Evolutionary conservation across 37 sponge, comb jelly and placozoan species (phyloP), one percentile per base, ranked within the genome.

Genomic region (Hormiphora californensis): DNA sequence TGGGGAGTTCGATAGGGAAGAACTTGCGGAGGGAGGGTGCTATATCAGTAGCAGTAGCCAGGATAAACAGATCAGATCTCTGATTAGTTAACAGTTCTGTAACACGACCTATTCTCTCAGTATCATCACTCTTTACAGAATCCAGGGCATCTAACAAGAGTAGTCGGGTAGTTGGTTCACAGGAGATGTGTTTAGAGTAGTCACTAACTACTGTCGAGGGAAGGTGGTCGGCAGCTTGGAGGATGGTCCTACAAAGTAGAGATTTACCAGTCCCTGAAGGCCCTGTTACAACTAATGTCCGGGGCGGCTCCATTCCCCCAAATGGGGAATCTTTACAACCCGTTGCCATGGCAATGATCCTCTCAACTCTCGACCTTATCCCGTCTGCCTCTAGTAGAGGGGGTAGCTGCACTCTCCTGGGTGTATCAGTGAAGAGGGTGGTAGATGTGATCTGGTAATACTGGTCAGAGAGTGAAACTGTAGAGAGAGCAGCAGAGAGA

Each of bases 241-340:
- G 8, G 0, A 73, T 73, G 32, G 81, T 73, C 43, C 43, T 37
- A 33, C 81, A 73, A 3, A 73, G 81, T 19, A 73, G 43, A 1
- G 81, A 43, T 73, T 73, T 73, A 41, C 81, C 81, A 41, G 81
- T 43, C 23, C 81, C 81, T 4, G 81, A 73, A 22, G 81, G 81
- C 7, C 81, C 81, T 22, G 81, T 73, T 1, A 73, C 25, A 8
- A 73, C 5, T 11, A 73, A 28, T 25, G 81, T 73, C 43, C 25
- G 32, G 9, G 81, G 81, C 1, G 81, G 81, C 3, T 46, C 81
- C 81, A 73, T 73, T 3, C 39, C 17, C 0, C 44, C 81, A 46
- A 73, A 73, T 21, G 81, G 81, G 21, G 44, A n/a, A n/a, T 21
- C 17, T 23, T 43, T n/a, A 36, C 39, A n/a, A n/a, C n/a, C n/a